Evolutionary conservation across 2,113 vertebrate species (phyloP).

Genomic region (Rhinolophus ferrumequinum): DNA sequence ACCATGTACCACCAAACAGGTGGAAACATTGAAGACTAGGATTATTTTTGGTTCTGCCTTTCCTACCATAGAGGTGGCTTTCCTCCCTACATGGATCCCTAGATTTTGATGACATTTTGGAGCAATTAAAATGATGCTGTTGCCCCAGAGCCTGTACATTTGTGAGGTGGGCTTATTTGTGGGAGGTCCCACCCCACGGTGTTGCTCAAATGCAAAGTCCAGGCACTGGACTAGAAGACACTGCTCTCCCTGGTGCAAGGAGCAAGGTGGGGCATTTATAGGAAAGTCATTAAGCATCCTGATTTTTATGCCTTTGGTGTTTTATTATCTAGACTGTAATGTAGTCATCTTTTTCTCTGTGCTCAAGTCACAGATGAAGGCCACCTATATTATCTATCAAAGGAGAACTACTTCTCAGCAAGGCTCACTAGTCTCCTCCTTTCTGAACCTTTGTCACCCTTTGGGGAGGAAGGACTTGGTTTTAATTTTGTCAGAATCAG

Average conservation of each 20-base stretch:
- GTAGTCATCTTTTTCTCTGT: neutral
- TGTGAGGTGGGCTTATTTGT: neutral
- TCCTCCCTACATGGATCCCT: neutral
- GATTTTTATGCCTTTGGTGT: neutral
- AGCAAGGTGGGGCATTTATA: neutral
- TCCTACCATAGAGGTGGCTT: neutral
- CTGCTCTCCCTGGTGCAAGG: neutral
- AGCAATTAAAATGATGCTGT: neutral
- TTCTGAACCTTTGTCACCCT: neutral
- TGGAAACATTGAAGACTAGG: neutral
- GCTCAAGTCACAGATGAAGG: neutral
- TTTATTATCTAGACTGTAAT: neutral
- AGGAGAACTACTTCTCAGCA: neutral
- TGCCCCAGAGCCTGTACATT: neutral
- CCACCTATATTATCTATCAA: neutral
- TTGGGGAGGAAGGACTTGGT: neutral
- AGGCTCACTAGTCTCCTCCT: neutral
- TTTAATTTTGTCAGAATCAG: neutral
- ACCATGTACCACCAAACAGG: neutral
- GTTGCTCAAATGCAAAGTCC: neutral
- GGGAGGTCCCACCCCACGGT: neutral
- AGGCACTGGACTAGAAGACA: neutral
- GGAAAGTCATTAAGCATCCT: neutral
- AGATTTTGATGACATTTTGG: neutral
- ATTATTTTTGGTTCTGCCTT: neutral